phyloP scores from a whole-genome alignment of 2,797 vertebrate genomes.

The Remorina albescens region DNA sequence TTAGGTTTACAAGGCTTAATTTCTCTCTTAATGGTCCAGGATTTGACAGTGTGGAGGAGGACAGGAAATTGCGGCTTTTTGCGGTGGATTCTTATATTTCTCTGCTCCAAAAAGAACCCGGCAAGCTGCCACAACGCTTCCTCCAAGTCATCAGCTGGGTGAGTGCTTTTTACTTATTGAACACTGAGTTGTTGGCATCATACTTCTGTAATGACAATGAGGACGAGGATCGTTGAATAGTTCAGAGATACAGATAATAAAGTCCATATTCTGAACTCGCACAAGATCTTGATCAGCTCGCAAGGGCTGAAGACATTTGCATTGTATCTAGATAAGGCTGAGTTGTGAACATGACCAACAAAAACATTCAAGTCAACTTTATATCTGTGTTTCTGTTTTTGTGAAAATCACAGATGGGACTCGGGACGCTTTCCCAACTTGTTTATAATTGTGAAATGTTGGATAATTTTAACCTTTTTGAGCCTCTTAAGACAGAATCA shows the following conservation, averaged over 20 bases:
- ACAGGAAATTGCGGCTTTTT: slow-evolving; percentile 88
- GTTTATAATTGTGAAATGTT: too few species aligned
- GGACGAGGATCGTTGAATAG: not conserved
- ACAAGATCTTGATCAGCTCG: too few species aligned
- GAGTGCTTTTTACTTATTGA: slow-evolving; percentile 65
- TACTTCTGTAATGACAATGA: not conserved
- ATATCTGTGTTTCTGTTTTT: too few species aligned
- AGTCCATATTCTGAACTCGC: too few species aligned
- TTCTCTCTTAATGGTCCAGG: slow-evolving; percentile 79
- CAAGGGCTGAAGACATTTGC: too few species aligned
- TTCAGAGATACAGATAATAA: too few species aligned
- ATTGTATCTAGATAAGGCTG: too few species aligned
- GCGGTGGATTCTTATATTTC: slow-evolving; percentile 93
- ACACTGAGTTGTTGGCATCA: not conserved
- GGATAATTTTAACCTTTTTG: too few species aligned
- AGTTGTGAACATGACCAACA: not conserved
- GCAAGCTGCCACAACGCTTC: slow-evolving; percentile 90
- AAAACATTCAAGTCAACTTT: not conserved
- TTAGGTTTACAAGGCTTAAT: not conserved
- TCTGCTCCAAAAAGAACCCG: slow-evolving; percentile 84
- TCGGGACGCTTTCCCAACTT: too few species aligned
- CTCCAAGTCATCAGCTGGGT: slow-evolving; percentile 99
- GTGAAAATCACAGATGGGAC: too few species aligned
- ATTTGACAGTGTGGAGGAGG: slow-evolving; percentile 90
- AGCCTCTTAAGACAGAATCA: too few species aligned